Percentiles rank a stretch among this genome's conserved stretches.
Evolutionary conservation across 1,140 invertebrate genomes (phyloP).

Genomic region (Psix sp.): DNA sequence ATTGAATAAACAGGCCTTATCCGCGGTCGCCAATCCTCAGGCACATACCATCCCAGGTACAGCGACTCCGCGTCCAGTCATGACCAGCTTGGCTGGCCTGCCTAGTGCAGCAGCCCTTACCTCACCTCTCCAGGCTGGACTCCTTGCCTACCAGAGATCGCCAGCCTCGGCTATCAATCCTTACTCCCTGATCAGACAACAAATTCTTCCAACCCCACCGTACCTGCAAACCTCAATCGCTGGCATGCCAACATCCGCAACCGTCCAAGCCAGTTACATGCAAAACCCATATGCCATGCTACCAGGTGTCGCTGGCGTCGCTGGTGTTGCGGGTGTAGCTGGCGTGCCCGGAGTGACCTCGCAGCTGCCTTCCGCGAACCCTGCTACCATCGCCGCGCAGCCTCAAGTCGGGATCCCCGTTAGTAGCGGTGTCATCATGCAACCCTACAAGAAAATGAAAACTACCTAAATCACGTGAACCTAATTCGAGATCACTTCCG

Average conservation of each 20-base stretch:
- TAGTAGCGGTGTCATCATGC: constrained; percentile 81
- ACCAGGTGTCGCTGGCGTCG: constrained; percentile 65
- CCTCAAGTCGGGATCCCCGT: constrained; percentile 70
- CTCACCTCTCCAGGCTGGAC: constrained; percentile 67
- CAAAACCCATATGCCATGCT: constrained; percentile 72
- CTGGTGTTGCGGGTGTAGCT: constrained; percentile 66
- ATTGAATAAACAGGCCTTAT: constrained; percentile 81
- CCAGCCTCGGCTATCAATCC: constrained; percentile 77
- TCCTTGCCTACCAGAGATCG: constrained; percentile 80
- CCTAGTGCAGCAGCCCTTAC: constrained; percentile 63
- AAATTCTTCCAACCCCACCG: constrained; percentile 72
- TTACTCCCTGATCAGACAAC: constrained; percentile 77
- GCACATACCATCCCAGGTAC: constrained; percentile 69
- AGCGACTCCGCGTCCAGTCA: constrained; percentile 63
- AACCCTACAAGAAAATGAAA: constrained; percentile 92
- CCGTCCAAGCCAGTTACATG: constrained; percentile 72
- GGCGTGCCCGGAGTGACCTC: constrained; percentile 69
- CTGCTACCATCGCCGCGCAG: constrained; percentile 72
- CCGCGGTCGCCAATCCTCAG: constrained; percentile 60
- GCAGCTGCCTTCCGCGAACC: constrained; percentile 70
- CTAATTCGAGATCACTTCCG: constrained; percentile 14
- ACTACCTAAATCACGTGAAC: constrained; percentile 81
- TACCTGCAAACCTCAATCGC: constrained; percentile 69
- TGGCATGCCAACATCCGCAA: constrained; percentile 71
- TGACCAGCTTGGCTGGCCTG: constrained; percentile 66